A percentile compares a stretch with the other conserved stretches of the same genome.
Evolutionary conservation across 2,797 vertebrate species (phyloP).

Genomic region (Hoplostethus atlanticus): DNA sequence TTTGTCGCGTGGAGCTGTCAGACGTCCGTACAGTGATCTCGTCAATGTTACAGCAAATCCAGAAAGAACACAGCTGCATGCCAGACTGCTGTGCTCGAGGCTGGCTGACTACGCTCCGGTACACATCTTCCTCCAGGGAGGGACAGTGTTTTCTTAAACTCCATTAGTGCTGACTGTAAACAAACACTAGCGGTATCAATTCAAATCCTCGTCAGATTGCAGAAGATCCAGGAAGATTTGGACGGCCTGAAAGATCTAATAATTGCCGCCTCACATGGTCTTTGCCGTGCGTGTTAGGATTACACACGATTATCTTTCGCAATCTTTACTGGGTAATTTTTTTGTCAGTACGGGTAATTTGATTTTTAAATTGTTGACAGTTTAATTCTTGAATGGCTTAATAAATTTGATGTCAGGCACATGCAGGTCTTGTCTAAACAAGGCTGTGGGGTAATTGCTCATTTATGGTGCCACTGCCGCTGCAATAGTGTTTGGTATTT

Average conservation of each 20-base stretch:
- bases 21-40: constrained; percentile 47
- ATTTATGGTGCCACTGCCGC: constrained; percentile 35
- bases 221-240: neutral
- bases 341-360: constrained; percentile 41
- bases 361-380: constrained; percentile 63
- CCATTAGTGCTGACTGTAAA: constrained; percentile 38
- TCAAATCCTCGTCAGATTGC: constrained; percentile 29
- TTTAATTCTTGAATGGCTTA: constrained; percentile 56
- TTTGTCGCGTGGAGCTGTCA: constrained; percentile 31
- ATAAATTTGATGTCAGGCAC: constrained; percentile 50
- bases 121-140: constrained; percentile 14
- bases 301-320: constrained; percentile 35
- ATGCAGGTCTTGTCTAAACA: constrained; percentile 62
- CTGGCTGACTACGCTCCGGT: neutral
- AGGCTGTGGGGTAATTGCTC: constrained; percentile 58
- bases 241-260: constrained; percentile 34
- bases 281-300: constrained; percentile 16
- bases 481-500: constrained; percentile 32
- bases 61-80: constrained; percentile 41
- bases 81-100: constrained; percentile 3
- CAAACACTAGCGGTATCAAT: constrained; percentile 52
- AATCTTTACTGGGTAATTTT: constrained; percentile 23
- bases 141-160: constrained; percentile 31
- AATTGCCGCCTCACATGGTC: constrained; percentile 10
- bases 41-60: constrained; percentile 36